A percentile compares a stretch with the other conserved stretches of the same genome.
These are phyloP conservation scores for Numenius arquata DNA, from an alignment of 2,113 vertebrate genomes.

Conservation along the genomic window DNA sequence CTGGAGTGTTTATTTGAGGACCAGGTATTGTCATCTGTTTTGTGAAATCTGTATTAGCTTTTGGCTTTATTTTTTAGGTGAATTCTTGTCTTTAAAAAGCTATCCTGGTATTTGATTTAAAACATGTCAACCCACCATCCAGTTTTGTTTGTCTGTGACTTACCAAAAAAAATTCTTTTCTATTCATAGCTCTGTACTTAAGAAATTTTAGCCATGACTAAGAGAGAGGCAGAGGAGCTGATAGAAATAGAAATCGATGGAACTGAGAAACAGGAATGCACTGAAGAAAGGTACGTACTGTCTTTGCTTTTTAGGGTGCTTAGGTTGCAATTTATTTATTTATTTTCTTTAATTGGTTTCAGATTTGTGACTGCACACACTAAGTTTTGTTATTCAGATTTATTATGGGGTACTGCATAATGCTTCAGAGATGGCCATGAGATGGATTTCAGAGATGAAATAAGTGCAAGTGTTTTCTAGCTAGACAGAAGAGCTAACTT, in stretches of 20 bases:
- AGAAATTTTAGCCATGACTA: constrained; percentile 85
- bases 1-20: not conserved
- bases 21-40: not conserved
- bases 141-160: not conserved
- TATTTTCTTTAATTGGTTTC: not conserved
- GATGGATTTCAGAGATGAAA: not conserved
- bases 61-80: not conserved
- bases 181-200: constrained; percentile 53
- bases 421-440: not conserved
- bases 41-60: not conserved
- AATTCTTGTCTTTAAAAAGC: not conserved
- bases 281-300: constrained; percentile 89
- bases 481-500: not conserved
- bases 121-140: not conserved
- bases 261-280: constrained; percentile 91
- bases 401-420: not conserved
- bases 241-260: constrained; percentile 99
- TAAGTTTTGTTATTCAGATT: not conserved
- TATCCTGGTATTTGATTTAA: not conserved
- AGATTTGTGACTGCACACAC: not conserved
- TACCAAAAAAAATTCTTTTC: not conserved
- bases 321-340: not conserved
- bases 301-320: not conserved
- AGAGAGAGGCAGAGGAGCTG: constrained; percentile 94
- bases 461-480: not conserved